Evolutionary conservation across 92 coral and sea anemone genomes (phyloP).

Genomic region (Anthopleura xanthogrammica): DNA sequence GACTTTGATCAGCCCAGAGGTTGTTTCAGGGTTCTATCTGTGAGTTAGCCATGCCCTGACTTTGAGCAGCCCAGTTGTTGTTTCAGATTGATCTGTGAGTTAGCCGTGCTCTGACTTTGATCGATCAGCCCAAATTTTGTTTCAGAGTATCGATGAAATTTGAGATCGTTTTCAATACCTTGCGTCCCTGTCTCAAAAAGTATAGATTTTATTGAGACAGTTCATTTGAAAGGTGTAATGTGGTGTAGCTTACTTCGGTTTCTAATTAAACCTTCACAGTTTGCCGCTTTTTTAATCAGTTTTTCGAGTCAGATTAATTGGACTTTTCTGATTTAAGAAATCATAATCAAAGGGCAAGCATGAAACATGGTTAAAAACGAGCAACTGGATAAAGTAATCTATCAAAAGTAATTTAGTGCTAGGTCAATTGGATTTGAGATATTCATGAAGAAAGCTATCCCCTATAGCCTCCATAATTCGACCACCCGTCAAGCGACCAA

Average conservation of each 20-base stretch:
- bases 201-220: not conserved
- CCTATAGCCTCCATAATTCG: no score
- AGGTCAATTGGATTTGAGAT: not conserved
- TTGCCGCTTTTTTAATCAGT: not conserved
- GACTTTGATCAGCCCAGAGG: no score
- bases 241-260: not conserved
- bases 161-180: no score
- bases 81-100: no score
- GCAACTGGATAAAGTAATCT: not conserved
- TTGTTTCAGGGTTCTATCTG: no score
- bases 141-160: no score
- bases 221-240: not conserved
- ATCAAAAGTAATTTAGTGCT: not conserved
- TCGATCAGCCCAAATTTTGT: no score
- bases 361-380: not conserved
- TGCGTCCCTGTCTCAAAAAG: no score
- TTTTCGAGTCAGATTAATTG: not conserved
- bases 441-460: not conserved
- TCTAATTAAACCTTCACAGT: not conserved
- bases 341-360: not conserved
- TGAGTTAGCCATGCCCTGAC: no score
- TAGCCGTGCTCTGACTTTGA: no score
- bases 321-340: not conserved
- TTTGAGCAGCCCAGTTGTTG: no score
- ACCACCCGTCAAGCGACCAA: no score